phyloP scores from a whole-genome alignment of 1,140 invertebrate species.

The Acromyrmex echinatior region DNA sequence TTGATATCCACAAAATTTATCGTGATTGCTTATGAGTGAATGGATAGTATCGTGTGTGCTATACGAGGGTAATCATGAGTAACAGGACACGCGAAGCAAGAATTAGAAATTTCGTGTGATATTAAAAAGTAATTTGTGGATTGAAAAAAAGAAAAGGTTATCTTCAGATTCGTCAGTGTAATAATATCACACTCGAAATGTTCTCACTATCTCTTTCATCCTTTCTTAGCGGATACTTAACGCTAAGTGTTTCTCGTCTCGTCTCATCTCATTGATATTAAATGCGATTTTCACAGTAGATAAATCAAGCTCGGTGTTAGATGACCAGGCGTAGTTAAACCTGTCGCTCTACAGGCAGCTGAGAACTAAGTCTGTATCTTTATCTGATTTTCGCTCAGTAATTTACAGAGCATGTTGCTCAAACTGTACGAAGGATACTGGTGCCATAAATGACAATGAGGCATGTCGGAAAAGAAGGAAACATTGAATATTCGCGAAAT shows the following conservation, averaged over 20 bases:
- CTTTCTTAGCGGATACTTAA: background rate
- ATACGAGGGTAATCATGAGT: background rate
- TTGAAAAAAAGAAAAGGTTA: background rate
- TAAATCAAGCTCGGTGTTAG: constrained; percentile 9
- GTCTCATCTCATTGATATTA: constrained; percentile 18
- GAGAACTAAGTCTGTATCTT: background rate
- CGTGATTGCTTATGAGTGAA: background rate
- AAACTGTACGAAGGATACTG: background rate
- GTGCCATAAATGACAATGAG: constrained; percentile 13
- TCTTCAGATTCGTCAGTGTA: background rate
- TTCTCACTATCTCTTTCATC: background rate
- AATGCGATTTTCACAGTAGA: constrained; percentile 32
- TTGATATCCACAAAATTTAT: constrained; percentile 7
- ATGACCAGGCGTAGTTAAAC: constrained; percentile 9
- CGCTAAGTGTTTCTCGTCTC: background rate
- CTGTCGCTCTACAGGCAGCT: background rate
- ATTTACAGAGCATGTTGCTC: constrained; percentile 18
- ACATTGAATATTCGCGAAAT: background rate
- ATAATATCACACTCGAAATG: background rate
- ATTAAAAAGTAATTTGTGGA: constrained; percentile 1
- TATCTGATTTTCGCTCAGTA: constrained; percentile 16
- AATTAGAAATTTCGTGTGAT: constrained; percentile 3
- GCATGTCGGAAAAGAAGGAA: background rate
- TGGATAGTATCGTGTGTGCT: background rate
- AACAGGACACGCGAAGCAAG: background rate